Evolutionary conservation across 2,113 vertebrate species (phyloP), one percentile per base, ranked within the genome.

Genomic region (Chloropsis hardwickii): DNA sequence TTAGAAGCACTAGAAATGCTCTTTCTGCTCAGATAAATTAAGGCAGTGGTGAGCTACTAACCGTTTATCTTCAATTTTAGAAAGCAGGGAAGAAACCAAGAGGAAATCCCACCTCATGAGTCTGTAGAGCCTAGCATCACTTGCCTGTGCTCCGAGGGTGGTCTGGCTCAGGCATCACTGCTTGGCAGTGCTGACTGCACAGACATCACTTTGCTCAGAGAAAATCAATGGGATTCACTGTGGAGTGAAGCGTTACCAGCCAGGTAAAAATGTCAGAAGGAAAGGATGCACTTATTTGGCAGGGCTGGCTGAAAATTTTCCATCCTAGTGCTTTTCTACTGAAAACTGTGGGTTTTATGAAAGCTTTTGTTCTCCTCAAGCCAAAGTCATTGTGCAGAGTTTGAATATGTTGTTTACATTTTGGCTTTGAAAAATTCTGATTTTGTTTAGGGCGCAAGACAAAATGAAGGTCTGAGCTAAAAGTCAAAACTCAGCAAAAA

Each of bases 201-300:
- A 77, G 48, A 13, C 14, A 8, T 17, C 0, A 0, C 48, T 86
- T 62, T 1, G 12, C 45, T 74, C 44, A 1, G 22, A 20, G 39
- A 47, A 93, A 78, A 81, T 66, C 81, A 56, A 1, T 65, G 69
- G 44, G 24, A 62, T 47, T 92, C 17, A 1, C 39, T 42, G 33
- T 33, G 62, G 56, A 86, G 42, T 29, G 48, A 80, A 89, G 73
- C 2, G 0, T 79, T 88, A 48, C 33, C 42, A 88, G 33, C 20
- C 48, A 70, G 35, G 72, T 64, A 78, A 71, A 80, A 74, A 78
- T 31, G 22, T 73, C 37, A 65, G 42, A 76, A 77, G 39, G 47
- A 88, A 88, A 56, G 24, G n/a, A 80, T 47, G 56, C 42, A 45
- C 60, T 16, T 37, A 29, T 58, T 81, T 73, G 44, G 53, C 72